Evolutionary conservation across 2,797 vertebrate species (phyloP), one percentile per base, ranked within the genome.

Genomic region (Galago senegalensis): DNA sequence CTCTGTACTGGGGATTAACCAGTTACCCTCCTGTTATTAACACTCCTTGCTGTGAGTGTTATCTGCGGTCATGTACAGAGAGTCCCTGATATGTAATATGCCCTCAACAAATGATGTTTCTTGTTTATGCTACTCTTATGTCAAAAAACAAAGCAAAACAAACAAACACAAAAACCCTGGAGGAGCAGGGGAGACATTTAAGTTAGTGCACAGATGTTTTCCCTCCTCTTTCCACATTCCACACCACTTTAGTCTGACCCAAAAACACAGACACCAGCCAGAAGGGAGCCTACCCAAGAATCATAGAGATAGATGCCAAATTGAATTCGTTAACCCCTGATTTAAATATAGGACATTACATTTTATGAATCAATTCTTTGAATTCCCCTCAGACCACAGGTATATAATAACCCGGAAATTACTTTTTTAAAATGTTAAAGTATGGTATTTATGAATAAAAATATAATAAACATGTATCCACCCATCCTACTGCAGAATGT

Each of bases 271-370:
- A 93, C 81, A 31, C 91, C 91, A 97, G 94, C 89, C 96, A 97
- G 93, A 97, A 97, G 89, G 83, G 46, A 97, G 94, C 94, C 97
- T 96, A 97, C 96, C 96, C 97, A 97, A 89, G 96, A 97, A 96
- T 91, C 94, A 80, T 87, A 89, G 91, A 97, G 97, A 94, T 93
- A 97, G 83, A 96, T 37, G 89, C 94, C 96, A 97, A 97, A 94
- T 94, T 97, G 56, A 96, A 94, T 97, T 97, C 97, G 94, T 93
- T 93, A 97, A 93, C 61, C 31, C 79, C 61, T 96, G 96, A 96
- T 96, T 97, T 96, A 95, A 98, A 95, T 93, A 97, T 91, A 97
- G 56, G 91, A 89, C 87, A 96, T 93, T 89, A 31, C 89, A 96
- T 93, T 96, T 96, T 95, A 82, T 96, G 97, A 97, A 96, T 97